Base-by-base conservation (phyloP, 1,140 invertebrate genomes). In the Trachymyrmex septentrionalis region DNA sequence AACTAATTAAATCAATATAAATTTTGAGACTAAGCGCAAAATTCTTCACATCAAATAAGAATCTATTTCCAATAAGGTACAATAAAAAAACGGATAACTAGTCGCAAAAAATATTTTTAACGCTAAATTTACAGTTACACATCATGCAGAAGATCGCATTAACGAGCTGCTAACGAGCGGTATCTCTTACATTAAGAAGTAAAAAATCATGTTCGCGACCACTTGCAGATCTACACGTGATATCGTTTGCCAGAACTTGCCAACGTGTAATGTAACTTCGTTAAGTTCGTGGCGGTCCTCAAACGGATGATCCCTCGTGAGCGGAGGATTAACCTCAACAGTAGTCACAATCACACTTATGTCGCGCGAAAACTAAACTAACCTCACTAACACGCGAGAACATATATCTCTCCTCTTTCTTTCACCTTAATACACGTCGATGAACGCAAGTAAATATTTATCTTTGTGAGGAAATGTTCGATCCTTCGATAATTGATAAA, bases 81-180 rank as follows among this genome's bases (percentile, higher is more conserved):
- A 24, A 61, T 10, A n/a, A 27, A 19, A 21, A 64, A 30, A 48
- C 44, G 2, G 2, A 48, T 14, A 24, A 4, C 6, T 57, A 6
- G 30, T 4, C 1, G 57, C 10, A 34, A 73, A 30, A 57, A 21
- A 2, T 10, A 1, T 44, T 55, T 16, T 53, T 69, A 69, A 44
- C 1, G 4, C 30, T 80, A 27, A 5, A 67, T 21, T 81, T 27
- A 2, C 21, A 57, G 24, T 81, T 81, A 81, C 78, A 71, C 50
- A 81, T 66, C 64, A 81, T 81, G 64, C 78, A 81, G 53, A 38
- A 16, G 30, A 71, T 71, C 21, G 21, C 64, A 69, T 34, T 81
- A 81, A 69, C 16, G 64, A 69, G 21, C 14, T 27, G 30, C 24
- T 80, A 55, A 59, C 10, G 10, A 67, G 30, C 44, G 27, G 10